These are phyloP conservation scores for Cylloceria caligata DNA, from an alignment of 2,888 invertebrate genomes.

Conservation along the genomic window DNA sequence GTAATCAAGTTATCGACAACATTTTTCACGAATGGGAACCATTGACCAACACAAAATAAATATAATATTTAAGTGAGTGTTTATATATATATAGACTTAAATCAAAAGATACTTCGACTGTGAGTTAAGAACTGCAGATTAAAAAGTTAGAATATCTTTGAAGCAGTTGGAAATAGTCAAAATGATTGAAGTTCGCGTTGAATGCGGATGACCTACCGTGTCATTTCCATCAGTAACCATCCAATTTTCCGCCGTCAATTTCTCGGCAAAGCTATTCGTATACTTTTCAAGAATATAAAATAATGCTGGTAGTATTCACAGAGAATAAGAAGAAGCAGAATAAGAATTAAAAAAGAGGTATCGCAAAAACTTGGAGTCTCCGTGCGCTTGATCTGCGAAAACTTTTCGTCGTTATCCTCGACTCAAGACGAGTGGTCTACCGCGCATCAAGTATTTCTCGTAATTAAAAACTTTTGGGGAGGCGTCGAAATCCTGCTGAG, in stretches of 20 bases:
- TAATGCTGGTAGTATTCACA: constrained; percentile 29
- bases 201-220: constrained; percentile 2
- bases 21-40: no score
- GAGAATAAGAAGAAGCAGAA: constrained; percentile 26
- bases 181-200: neutral
- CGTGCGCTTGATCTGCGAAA: constrained; percentile 62
- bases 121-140: neutral
- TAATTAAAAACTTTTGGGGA: constrained; percentile 70
- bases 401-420: constrained; percentile 70
- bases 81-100: no score
- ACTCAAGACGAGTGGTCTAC: constrained; percentile 69
- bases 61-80: no score
- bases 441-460: constrained; percentile 71
- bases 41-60: no score
- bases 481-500: constrained; percentile 67
- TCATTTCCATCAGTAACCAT: constrained; percentile 18
- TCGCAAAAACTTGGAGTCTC: constrained; percentile 63
- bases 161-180: neutral
- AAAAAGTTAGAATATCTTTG: neutral
- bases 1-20: no score
- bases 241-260: constrained; percentile 30
- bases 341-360: constrained; percentile 50
- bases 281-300: constrained; percentile 8
- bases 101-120: no score
- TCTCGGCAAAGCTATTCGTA: constrained; percentile 29